phyloP scores from a whole-genome alignment of 1,140 invertebrate species.

The Hyphantria cunea region DNA sequence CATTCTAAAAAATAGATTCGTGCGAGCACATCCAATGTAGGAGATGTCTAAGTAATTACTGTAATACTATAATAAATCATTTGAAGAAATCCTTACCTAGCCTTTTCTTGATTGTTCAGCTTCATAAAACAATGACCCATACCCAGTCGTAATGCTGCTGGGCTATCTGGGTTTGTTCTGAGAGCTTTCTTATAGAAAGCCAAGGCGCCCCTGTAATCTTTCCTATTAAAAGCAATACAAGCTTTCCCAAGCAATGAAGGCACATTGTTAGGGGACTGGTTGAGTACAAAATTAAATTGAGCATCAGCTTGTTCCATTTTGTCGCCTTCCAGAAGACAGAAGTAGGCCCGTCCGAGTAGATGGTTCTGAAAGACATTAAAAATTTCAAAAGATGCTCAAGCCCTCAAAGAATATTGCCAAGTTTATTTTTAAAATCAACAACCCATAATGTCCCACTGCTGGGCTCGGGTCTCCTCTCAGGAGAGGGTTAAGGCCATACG shows the following conservation, averaged over 20 bases:
- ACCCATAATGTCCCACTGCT: no score
- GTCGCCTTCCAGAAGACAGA: slow-evolving; percentile 98
- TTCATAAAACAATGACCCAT: slow-evolving; percentile 99
- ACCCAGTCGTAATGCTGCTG: slow-evolving; percentile 97
- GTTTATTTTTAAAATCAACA: no score
- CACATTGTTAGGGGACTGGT: slow-evolving; percentile 97
- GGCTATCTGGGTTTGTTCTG: slow-evolving; percentile 97
- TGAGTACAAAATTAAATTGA: slow-evolving; percentile 99
- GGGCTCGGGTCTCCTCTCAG: no score
- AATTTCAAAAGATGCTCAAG: neutral
- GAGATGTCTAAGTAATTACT: no score
- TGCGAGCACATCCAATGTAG: no score
- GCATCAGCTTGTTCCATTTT: slow-evolving; percentile 99
- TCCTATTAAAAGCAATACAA: slow-evolving; percentile 97
- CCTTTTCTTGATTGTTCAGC: slow-evolving; percentile 97
- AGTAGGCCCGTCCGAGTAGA: slow-evolving; percentile 98
- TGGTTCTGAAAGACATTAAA: slow-evolving; percentile 88
- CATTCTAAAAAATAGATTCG: no score
- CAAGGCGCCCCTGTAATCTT: slow-evolving; percentile 96
- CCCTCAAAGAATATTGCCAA: no score
- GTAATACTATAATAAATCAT: no score
- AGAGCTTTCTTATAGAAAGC: slow-evolving; percentile 99
- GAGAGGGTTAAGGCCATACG: no score
- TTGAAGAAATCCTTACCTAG: slow-evolving; percentile 82
- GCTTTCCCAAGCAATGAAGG: slow-evolving; percentile 98